Evolutionary conservation across 2,797 vertebrate species (phyloP).

Genomic region (Clamator glandarius): DNA sequence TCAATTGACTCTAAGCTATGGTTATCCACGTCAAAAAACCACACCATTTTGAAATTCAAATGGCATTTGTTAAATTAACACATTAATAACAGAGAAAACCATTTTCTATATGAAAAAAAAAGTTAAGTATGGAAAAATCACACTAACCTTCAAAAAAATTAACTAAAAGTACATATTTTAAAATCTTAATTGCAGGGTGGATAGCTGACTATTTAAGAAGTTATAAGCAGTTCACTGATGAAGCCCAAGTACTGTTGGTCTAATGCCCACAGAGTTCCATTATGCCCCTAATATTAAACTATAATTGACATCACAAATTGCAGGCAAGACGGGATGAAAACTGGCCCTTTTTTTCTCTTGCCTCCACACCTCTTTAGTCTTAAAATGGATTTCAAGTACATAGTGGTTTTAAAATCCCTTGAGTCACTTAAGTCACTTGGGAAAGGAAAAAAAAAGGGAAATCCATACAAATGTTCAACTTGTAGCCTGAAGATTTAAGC

Average conservation of each 20-base stretch:
- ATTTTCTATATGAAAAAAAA: background rate
- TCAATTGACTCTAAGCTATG: background rate
- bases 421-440: background rate
- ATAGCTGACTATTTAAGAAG: too few relatives aligned
- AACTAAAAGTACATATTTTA: background rate
- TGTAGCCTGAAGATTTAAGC: background rate
- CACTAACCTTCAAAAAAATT: background rate
- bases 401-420: constrained; percentile 1
- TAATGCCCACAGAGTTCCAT: constrained; percentile 1
- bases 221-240: background rate
- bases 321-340: background rate
- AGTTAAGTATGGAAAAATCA: background rate
- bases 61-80: background rate
- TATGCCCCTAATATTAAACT: background rate
- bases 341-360: background rate
- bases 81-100: background rate
- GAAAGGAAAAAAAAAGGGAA: background rate
- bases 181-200: background rate
- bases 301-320: background rate
- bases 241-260: background rate
- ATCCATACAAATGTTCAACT: background rate
- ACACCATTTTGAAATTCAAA: background rate
- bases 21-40: background rate
- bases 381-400: constrained; percentile 31
- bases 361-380: constrained; percentile 31